Conservation (phyloP, 2,888 invertebrate species). For the Amphiduros pacificus region DNA sequence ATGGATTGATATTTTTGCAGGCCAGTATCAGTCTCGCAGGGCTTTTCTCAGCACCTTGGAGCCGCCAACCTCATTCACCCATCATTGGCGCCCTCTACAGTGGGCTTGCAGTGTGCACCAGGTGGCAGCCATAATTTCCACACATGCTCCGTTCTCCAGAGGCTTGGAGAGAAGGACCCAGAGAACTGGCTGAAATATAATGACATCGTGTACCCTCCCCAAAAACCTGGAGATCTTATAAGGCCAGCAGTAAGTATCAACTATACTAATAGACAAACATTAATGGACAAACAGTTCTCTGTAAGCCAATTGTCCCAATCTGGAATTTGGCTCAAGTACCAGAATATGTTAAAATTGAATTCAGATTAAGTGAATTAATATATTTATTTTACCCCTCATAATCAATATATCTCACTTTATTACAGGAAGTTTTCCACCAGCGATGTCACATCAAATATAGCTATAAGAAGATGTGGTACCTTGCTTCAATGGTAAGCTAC, state of each 20-base stretch:
- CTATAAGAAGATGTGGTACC: constrained; percentile 90
- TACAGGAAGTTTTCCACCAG: constrained; percentile 84
- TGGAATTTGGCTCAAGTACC: too few relatives aligned
- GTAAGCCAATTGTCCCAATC: too few relatives aligned
- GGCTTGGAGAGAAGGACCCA: too few relatives aligned
- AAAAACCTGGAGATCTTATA: constrained; percentile 71
- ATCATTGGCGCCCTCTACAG: too few relatives aligned
- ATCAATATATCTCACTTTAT: constrained; percentile 7
- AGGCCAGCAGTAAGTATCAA: constrained; percentile 79
- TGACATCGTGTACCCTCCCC: constrained; percentile 79
- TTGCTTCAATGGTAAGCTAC: constrained; percentile 68
- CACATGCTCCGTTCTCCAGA: too few relatives aligned
- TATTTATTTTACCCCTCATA: background rate
- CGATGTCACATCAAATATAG: constrained; percentile 85
- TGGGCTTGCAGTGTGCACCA: too few relatives aligned
- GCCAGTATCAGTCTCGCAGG: too few relatives aligned
- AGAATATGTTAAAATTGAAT: background rate
- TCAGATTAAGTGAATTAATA: background rate
- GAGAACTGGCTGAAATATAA: constrained; percentile 62
- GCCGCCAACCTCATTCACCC: too few relatives aligned
- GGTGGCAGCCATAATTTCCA: too few relatives aligned
- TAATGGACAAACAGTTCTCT: too few relatives aligned
- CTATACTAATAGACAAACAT: background rate
- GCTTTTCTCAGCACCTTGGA: too few relatives aligned
- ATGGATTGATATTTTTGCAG: too few relatives aligned